Percentiles rank a stretch among this genome's conserved stretches.
Evolutionary conservation across 2,797 vertebrate species (phyloP).

Genomic region (Poecilia picta): DNA sequence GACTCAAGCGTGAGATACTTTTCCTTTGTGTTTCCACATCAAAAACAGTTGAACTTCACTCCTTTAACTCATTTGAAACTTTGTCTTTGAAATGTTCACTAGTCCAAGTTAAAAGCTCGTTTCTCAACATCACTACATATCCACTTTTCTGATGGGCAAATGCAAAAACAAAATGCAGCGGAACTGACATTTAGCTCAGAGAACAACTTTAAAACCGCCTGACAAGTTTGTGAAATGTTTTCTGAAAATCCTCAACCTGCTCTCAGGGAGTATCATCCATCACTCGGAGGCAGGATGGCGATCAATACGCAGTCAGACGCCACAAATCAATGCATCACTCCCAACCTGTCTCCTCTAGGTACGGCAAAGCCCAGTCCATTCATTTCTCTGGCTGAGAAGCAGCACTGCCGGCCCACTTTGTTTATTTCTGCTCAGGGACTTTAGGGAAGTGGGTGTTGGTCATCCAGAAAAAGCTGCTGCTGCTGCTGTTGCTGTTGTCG

Average conservation of each 20-base stretch:
- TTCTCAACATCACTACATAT: not conserved
- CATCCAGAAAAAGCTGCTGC: constrained; percentile 15
- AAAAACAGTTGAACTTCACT: not conserved
- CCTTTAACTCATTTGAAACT: not conserved
- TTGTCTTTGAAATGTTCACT: not conserved
- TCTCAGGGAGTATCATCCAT: constrained; percentile 2
- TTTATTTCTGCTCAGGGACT: constrained; percentile 13
- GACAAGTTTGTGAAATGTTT: not conserved
- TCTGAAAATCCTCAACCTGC: not conserved
- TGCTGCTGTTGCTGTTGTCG: constrained; percentile 6
- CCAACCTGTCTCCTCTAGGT: not conserved
- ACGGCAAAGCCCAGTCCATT: constrained; percentile 22
- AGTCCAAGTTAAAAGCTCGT: not conserved
- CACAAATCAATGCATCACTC: not conserved
- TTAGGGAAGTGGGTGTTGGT: constrained; percentile 53
- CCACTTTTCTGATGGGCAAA: not conserved
- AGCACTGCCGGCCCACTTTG: constrained; percentile 1
- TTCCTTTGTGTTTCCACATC: not conserved
- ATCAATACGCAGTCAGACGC: constrained; percentile 7
- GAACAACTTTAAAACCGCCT: not conserved
- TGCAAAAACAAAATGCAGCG: not conserved
- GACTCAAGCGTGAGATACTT: not conserved
- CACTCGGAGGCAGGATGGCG: not conserved
- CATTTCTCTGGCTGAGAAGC: constrained; percentile 23
- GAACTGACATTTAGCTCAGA: not conserved